These are phyloP conservation scores for Dipodomys merriami DNA, from an alignment of 2,113 vertebrate genomes.

Conservation along the genomic window DNA sequence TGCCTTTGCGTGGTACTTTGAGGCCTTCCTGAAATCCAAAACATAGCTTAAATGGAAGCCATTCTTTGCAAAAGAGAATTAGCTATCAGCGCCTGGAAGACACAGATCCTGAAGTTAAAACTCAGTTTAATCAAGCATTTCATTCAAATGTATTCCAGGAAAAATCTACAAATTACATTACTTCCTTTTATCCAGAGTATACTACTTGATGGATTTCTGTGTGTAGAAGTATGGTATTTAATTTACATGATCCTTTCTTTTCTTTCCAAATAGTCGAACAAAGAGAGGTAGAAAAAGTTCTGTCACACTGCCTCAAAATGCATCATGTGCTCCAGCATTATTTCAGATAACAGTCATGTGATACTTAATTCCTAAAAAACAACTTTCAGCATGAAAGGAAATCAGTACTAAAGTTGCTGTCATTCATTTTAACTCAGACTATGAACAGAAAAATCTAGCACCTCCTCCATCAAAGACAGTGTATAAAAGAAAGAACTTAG, in stretches of 20 bases:
- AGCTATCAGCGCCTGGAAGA: neutral
- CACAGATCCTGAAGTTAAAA: neutral
- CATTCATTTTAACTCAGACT: constrained; percentile 39
- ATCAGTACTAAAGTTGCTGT: constrained; percentile 18
- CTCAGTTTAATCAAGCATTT: neutral
- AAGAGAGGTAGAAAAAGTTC: neutral
- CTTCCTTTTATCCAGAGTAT: neutral
- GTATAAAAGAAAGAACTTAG: constrained; percentile 24
- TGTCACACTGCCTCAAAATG: neutral
- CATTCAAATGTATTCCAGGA: neutral
- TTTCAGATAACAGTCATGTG: constrained; percentile 46
- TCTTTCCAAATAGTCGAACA: neutral
- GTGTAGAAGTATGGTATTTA: neutral
- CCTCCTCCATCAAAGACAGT: constrained; percentile 29
- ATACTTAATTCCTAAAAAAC: constrained; percentile 50
- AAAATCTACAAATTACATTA: neutral
- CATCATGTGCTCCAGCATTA: neutral
- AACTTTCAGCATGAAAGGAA: constrained; percentile 46
- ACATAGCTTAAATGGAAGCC: neutral
- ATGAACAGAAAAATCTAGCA: neutral
- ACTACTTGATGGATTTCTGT: neutral
- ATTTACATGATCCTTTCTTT: neutral
- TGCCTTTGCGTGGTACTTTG: neutral
- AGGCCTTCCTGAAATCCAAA: neutral
- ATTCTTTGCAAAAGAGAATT: neutral